A percentile compares a stretch with the other conserved stretches of the same genome.
Conservation (phyloP, 2,113 vertebrate species). For the Osmerus eperlanus region DNA sequence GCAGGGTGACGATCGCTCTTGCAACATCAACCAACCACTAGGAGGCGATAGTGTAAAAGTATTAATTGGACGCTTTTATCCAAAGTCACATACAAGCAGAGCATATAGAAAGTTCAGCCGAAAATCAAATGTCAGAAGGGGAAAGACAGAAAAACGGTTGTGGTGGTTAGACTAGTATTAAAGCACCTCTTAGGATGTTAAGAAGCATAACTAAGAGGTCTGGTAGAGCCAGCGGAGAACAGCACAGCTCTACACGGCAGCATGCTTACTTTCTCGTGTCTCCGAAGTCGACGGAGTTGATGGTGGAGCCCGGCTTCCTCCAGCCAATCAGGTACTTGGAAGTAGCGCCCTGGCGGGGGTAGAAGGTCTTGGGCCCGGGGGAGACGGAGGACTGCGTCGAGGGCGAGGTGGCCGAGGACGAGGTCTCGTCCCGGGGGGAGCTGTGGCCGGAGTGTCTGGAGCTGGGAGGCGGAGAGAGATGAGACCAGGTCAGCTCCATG, state of each 20-base stretch:
- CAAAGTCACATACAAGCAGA: no score
- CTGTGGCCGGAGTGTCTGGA: conserved; percentile 87
- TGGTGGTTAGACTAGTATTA: no score
- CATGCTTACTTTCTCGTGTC: conserved; percentile 93
- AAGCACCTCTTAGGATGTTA: no score
- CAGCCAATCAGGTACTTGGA: conserved; percentile 99
- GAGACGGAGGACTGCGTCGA: conserved; percentile 89
- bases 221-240: not conserved
- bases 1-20: not conserved
- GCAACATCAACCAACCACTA: not conserved
- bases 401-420: conserved; percentile 74
- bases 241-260: not conserved
- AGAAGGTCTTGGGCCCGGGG: conserved; percentile 94
- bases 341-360: conserved; percentile 96
- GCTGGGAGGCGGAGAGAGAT: conserved; percentile 68
- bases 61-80: no score
- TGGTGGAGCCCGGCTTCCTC: conserved; percentile 98
- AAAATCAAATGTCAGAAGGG: no score
- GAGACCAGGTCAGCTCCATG: not conserved
- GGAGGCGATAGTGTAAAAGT: not conserved
- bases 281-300: conserved; percentile 98
- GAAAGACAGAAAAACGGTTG: no score
- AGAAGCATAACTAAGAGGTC: no score
- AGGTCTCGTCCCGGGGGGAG: conserved; percentile 91
- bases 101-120: no score